Base-by-base conservation (phyloP, 2,888 invertebrate species). In the Erynnis tages region DNA sequence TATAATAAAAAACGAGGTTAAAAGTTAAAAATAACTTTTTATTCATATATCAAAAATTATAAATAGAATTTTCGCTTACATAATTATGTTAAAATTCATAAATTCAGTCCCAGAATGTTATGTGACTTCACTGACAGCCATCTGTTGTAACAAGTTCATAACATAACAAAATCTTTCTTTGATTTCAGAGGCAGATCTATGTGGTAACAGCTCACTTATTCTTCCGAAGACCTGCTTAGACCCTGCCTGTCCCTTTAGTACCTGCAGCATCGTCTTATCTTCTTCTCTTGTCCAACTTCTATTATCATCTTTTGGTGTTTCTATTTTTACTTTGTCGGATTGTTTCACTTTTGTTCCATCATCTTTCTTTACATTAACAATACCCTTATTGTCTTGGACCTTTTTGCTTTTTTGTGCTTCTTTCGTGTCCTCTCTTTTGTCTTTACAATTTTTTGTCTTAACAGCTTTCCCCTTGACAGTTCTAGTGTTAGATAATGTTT, bases 231-330 rank as follows among this genome's bases (percentile, higher is more conserved):
- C 91, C 59, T 91, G 90, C 57, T 94, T 92, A 0, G 93, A 92
- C 38, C 93, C 90, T 5, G 85, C 65, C 58, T 94, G 94, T 2
- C 92, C 91, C 72, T 95, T 95, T 56, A 96, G 91, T 49, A 93
- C 94, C 76, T 95, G 92, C 27, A 96, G 79, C 79, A 96, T 93
- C 8, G 94, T 91, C 75, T 94, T 95, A 73, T 96, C 96, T 69
- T 96, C 96, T 46, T 96, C 94, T 48, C 95, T 90, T 0, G 94
- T 94, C 96, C 96, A 96, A 48, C 62, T 77, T 54, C 76, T 84
- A 0, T 54, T 55, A 27, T 73, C 72, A 16, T 58, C 57, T 54
- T 63, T 65, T 4, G 53, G 30, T 41, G 56, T 43, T 19, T 65
- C 60, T 41, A 37, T 48, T 37, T 58, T 58, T 1, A 27, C 43